These are phyloP conservation scores for Ammodytes marinus DNA, from an alignment of 2,113 vertebrate genomes.

Conservation along the genomic window DNA sequence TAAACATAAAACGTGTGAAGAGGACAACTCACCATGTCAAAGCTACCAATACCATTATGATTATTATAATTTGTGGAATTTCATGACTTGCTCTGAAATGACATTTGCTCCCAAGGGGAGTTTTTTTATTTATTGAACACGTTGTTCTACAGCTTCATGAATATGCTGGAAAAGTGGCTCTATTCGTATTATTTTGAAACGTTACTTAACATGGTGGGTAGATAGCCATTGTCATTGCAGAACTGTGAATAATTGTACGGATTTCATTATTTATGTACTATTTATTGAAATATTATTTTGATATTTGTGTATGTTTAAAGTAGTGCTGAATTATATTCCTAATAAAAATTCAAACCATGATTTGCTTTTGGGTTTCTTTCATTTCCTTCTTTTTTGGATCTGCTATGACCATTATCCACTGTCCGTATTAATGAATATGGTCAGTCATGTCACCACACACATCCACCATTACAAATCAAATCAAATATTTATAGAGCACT, in stretches of 20 bases:
- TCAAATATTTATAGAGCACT: no score
- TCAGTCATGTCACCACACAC: neutral
- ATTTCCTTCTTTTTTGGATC: neutral
- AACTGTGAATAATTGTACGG: slow-evolving; percentile 50
- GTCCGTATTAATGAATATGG: neutral
- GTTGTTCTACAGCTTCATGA: slow-evolving; percentile 68
- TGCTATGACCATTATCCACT: neutral
- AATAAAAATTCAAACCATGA: slow-evolving; percentile 17
- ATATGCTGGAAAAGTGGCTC: slow-evolving; percentile 14
- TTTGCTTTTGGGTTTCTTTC: neutral
- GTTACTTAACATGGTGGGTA: neutral
- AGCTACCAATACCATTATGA: neutral
- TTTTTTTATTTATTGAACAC: slow-evolving; percentile 68
- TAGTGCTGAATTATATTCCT: neutral
- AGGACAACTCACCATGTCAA: neutral
- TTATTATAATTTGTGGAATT: neutral
- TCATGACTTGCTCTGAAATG: neutral
- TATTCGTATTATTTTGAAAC: slow-evolving; percentile 21
- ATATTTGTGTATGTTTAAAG: slow-evolving; percentile 23
- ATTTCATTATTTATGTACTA: slow-evolving; percentile 58
- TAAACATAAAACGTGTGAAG: neutral
- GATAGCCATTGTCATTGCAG: neutral
- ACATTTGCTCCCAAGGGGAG: slow-evolving; percentile 73
- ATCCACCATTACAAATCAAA: neutral
- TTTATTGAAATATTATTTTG: slow-evolving; percentile 55